Evolutionary conservation across 2,113 vertebrate genomes (phyloP), one percentile per base, ranked within the genome.

Genomic region (Macroglossus sobrinus): DNA sequence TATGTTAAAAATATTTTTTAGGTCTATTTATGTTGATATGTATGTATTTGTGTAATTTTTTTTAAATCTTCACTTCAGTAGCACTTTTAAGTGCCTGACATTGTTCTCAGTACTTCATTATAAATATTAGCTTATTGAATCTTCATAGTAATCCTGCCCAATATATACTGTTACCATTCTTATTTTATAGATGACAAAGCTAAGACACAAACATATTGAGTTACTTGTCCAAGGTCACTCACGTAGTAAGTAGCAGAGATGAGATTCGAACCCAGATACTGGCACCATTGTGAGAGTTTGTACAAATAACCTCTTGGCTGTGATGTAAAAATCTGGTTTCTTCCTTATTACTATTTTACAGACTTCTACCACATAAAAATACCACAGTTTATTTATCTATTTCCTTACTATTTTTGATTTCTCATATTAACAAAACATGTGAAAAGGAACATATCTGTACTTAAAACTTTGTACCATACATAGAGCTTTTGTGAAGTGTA

Each of bases 401-500:
- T 2, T 26, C 28, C 13, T 30, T 91, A 45, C 9, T 26, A 28
- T 24, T 91, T 95, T 57, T 63, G 2, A 19, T 30, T 59, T 43
- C 63, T 76, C 30, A 43, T 26, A 18, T 13, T 57, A 64, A 53
- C 47, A 79, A 72, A 71, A n/a, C 55, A 57, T 1, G 1, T 33
- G 26, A 21, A 45, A 72, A 68, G 57, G 11, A 50, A 4, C 14
- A 53, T 35, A 30, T 4, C 43, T 43, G 18, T 5, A 4, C 14
- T 5, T 14, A 45, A 43, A 40, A 43, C 38, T 40, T 71, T 4
- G 15, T 0, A 0, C 2, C 2, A 33, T 6, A 4, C 50, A 28
- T n/a, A 35, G 53, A n/a, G 38, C 38, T 68, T 76, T 63, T 11
- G 2, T 16, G 5, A 75, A 21, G 2, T 61, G 15, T 5, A 5